Base-by-base conservation (phyloP, 64 coral and sea anemone species). In the Platygyra sinensis region DNA sequence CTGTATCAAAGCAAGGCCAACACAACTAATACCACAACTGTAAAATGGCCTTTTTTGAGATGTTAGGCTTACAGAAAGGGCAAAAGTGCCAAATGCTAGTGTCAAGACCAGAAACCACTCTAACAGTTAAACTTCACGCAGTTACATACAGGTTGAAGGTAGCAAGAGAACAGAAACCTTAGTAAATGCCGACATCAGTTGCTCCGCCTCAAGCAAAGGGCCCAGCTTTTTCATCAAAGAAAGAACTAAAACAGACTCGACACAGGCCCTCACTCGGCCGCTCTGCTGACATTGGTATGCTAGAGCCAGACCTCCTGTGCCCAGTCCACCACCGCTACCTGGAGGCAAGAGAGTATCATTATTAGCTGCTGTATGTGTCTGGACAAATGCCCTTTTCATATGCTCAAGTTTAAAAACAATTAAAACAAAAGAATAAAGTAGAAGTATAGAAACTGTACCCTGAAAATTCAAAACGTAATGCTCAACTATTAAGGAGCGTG, bases 261-360 rank as follows among this genome's bases (percentile, higher is more conserved):
- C 92, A 79, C 97, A 96, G 9, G 97, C 91, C 60, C 97, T 93
- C 79, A 92, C 80, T 75, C 94, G 90, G 30, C 94, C 97, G 22
- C 89, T 77, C 15, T 90, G 60, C 29, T 90, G 90, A 88, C 76
- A 90, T 61, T 94, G 87, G 30, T 74, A 88, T 73, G 90, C 87
- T 78, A 95, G 73, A 67, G 90, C 96, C 86, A 98, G 77, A 63
- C 96, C 63, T 25, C 93, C 87, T 28, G 82, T 67, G 17, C 93
- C 87, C 60, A 92, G 90, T 61, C 88, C 88, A 90, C 90, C 94
- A 16, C 87, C 84, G 18, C 78, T 94, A 22, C 94, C 97, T 96
- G 61, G 55, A 2, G 20, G 5, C 20, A 31, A 83, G 46, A 69
- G 9, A 36, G 36, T 32, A 20, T 10, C 63, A 9, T 16, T 25